Percentiles rank a stretch among this genome's conserved stretches.
phyloP scores from a whole-genome alignment of 64 coral and sea anemone species.

The Exaiptasia diaphana region DNA sequence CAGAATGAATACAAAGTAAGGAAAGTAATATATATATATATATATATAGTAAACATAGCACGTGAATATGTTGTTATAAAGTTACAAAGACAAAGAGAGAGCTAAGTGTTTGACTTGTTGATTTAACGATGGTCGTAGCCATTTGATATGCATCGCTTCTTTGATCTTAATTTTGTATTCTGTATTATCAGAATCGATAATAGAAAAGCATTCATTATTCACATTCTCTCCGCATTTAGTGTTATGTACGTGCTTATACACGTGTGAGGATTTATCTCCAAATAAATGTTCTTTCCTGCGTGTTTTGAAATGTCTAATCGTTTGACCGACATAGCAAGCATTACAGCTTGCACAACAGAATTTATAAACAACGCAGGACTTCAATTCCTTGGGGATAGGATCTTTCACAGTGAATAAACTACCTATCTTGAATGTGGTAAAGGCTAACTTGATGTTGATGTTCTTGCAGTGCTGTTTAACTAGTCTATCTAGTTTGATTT shows the following conservation, averaged over 20 bases:
- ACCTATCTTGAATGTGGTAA: slow-evolving; percentile 23
- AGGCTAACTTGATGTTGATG: neutral
- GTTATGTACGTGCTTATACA: slow-evolving; percentile 37
- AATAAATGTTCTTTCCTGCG: slow-evolving; percentile 30
- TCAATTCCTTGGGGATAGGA: slow-evolving; percentile 20
- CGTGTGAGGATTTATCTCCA: slow-evolving; percentile 50
- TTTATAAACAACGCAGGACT: slow-evolving; percentile 47
- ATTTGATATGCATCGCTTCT: slow-evolving; percentile 44
- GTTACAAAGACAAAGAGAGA: slow-evolving; percentile 47
- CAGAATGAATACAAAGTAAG: no score
- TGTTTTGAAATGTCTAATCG: slow-evolving; percentile 43
- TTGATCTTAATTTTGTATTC: slow-evolving; percentile 50
- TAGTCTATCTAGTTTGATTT: slow-evolving; percentile 8
- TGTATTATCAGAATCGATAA: slow-evolving; percentile 13
- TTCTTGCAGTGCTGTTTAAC: slow-evolving; percentile 31
- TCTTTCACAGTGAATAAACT: slow-evolving; percentile 34
- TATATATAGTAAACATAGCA: no score
- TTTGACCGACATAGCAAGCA: slow-evolving; percentile 48
- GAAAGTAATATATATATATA: no score
- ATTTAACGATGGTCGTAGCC: slow-evolving; percentile 26
- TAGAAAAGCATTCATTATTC: slow-evolving; percentile 19
- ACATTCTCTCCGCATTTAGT: slow-evolving; percentile 15
- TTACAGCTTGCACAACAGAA: slow-evolving; percentile 55
- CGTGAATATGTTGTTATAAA: no score
- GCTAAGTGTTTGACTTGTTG: slow-evolving; percentile 53